Evolutionary conservation across 2,113 vertebrate genomes (phyloP), one percentile per base, ranked within the genome.

Genomic region (Sorex araneus): DNA sequence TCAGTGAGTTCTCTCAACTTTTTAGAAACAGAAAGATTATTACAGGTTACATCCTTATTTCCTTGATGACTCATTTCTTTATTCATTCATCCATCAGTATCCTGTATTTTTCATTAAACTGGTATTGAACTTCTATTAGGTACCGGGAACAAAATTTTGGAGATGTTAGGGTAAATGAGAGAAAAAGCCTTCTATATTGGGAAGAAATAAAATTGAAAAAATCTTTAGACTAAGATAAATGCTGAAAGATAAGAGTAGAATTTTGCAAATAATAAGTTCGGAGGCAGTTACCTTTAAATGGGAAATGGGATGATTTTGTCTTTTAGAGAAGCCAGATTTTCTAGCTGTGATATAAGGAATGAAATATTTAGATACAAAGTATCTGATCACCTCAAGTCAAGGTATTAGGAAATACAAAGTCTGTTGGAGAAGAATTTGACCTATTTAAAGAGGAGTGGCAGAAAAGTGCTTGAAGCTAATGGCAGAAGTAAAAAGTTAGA

Each of bases 401-500:
- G 23, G 2, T 4, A 1, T 13, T 12, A 8, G 40, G n/a, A 21
- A 32, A 28, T 13, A 1, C 36, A 36, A 8, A 32, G 18, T 2
- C 34, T 23, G 34, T n/a, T 45, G 18, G 5, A 6, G 43, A 43
- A 47, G 60, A 34, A 21, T 4, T 19, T 23, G 30, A 19, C 28
- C 11, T 13, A 6, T 11, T 5, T 32, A n/a, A 70, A 27, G 28
- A 18, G 19, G 36, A 18, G 36, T 5, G 11, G 19, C 3, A 21
- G 15, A 36, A 47, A 23, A 23, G 15, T 2, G 27, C 13, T n/a
- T 43, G 19, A 76, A 45, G 43, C 19, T 73, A 57, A n/a, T 64
- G 34, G 19, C 19, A 81, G 21, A 32, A 57, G 50, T 21, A 7
- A 15, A 43, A 71, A 40, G 1, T n/a, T 6, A 85, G 28, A 43